Percentiles rank a stretch among this genome's conserved stretches.
Evolutionary conservation across 2,113 vertebrate species (phyloP).

Genomic region (Rhinichthys klamathensis): DNA sequence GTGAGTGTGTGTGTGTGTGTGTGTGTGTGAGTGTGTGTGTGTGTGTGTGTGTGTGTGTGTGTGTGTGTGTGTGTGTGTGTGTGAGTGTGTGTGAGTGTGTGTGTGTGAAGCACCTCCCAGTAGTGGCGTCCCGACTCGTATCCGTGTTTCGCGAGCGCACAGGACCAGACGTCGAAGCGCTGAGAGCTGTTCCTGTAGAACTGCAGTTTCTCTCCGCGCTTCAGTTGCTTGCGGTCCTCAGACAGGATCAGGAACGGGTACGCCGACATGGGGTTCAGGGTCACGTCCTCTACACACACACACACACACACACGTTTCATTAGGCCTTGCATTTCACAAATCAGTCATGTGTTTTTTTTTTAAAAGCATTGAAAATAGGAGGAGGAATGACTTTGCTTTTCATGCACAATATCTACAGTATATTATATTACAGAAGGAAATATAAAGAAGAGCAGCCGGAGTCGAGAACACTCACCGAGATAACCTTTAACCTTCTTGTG

Average conservation of each 20-base stretch:
- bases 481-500: conserved; percentile 73
- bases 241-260: conserved; percentile 79
- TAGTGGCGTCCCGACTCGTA: conserved; percentile 73
- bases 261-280: conserved; percentile 76
- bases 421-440: background rate
- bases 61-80: too few species aligned
- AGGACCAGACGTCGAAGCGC: conserved; percentile 79
- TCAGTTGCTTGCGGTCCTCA: conserved; percentile 74
- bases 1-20: too few species aligned
- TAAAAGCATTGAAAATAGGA: background rate
- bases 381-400: background rate
- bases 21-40: too few species aligned
- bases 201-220: conserved; percentile 76
- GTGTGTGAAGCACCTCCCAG: conserved; percentile 69
- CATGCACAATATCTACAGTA: background rate
- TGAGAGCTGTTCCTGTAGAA: conserved; percentile 72
- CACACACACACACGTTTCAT: too few species aligned
- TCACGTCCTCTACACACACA: conserved; percentile 67
- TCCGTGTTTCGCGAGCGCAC: conserved; percentile 70
- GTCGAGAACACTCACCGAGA: conserved; percentile 65
- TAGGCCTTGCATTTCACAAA: too few species aligned
- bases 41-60: too few species aligned
- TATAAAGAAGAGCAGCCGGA: background rate
- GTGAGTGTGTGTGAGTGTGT: too few species aligned
- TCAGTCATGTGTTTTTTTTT: background rate